A percentile compares a stretch with the other conserved stretches of the same genome.
phyloP scores from a whole-genome alignment of 2,113 vertebrate species.

The Lycaon pictus region DNA sequence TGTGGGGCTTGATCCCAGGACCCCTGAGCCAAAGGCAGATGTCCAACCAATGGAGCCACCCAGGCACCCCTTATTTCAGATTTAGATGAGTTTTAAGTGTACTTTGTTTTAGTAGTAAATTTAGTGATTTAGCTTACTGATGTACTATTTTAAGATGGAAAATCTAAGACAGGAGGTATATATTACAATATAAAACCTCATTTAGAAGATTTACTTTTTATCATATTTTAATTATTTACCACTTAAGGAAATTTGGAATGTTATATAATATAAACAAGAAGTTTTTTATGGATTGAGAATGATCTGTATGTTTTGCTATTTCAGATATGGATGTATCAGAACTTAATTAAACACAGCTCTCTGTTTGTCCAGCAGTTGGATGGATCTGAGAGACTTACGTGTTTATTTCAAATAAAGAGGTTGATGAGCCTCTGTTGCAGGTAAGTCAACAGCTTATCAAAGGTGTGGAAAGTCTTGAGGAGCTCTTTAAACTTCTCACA shows the following conservation, averaged over 20 bases:
- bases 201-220: neutral
- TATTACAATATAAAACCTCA: neutral
- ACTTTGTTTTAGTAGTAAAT: neutral
- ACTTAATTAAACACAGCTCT: slow-evolving; percentile 94
- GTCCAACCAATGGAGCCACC: no score
- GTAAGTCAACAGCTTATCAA: slow-evolving; percentile 82
- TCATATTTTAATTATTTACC: neutral
- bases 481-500: neutral
- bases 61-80: neutral
- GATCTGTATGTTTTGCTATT: slow-evolving; percentile 47
- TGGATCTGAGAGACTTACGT: slow-evolving; percentile 93
- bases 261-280: neutral
- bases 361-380: slow-evolving; percentile 94
- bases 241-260: neutral
- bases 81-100: neutral
- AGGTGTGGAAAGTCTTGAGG: neutral
- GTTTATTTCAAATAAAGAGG: slow-evolving; percentile 98
- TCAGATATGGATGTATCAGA: slow-evolving; percentile 98
- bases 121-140: neutral
- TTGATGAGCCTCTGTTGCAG: slow-evolving; percentile 98
- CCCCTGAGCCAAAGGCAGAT: no score
- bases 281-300: neutral
- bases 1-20: no score
- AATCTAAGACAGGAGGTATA: neutral
- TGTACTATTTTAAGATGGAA: neutral